These are phyloP conservation scores for Fratercula arctica DNA, from an alignment of 2,797 vertebrate genomes.

Conservation along the genomic window DNA sequence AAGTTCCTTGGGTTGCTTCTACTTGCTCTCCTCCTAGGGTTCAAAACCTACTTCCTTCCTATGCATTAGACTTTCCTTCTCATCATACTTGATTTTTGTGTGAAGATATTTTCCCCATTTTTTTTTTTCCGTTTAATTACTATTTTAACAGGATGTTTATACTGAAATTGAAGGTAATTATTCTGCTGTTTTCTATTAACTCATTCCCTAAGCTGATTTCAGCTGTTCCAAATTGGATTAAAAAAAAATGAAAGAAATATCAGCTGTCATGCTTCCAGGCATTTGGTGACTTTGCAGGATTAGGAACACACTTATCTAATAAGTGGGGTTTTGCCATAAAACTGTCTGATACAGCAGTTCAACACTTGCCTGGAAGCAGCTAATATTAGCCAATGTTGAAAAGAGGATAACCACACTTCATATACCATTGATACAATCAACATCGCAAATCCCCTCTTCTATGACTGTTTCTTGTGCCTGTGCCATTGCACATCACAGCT, in stretches of 20 bases:
- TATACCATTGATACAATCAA: not conserved
- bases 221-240: conserved; percentile 2
- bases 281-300: not conserved
- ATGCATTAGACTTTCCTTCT: not conserved
- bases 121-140: not conserved
- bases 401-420: not conserved
- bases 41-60: not conserved
- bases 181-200: conserved; percentile 12
- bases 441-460: not conserved
- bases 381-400: not conserved
- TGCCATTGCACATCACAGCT: not conserved
- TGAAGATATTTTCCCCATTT: not conserved
- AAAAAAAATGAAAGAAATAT: not conserved
- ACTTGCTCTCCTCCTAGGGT: not conserved
- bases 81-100: not conserved
- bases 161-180: not conserved
- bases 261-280: not conserved
- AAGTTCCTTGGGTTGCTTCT: not conserved
- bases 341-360: not conserved
- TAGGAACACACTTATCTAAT: not conserved
- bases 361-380: not conserved
- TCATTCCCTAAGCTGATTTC: not conserved
- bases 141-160: not conserved
- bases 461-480: not conserved
- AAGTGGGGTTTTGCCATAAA: not conserved